Percentiles rank a stretch among this genome's conserved stretches.
Evolutionary conservation across 1,140 invertebrate genomes (phyloP).

Genomic region (Philopotamus ludificatus): DNA sequence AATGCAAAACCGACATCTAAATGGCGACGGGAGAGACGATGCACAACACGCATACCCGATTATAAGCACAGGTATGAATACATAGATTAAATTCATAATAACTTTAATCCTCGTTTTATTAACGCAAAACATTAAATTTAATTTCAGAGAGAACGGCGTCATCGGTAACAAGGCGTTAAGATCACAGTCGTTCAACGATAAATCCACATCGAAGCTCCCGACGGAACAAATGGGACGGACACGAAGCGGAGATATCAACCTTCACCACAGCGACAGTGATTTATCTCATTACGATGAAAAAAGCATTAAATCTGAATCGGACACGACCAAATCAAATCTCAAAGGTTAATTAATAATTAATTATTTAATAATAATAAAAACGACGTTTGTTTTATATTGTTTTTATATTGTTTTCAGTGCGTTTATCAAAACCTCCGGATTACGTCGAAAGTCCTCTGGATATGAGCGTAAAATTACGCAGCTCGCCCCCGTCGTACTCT

Average conservation of each 20-base stretch:
- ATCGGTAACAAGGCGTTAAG: constrained; percentile 52
- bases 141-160: constrained; percentile 46
- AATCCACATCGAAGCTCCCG: constrained; percentile 18
- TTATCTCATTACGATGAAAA: constrained; percentile 49
- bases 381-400: too few species aligned
- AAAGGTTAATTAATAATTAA: constrained; percentile 23
- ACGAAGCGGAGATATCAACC: constrained; percentile 48
- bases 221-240: constrained; percentile 38
- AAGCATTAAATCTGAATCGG: constrained; percentile 37
- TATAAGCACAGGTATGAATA: constrained; percentile 50
- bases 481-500: constrained; percentile 41
- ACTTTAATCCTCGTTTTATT: background rate
- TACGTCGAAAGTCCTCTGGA: constrained; percentile 47
- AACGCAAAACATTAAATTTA: constrained; percentile 1
- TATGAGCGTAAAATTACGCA: constrained; percentile 49
- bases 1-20: constrained; percentile 64
- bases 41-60: constrained; percentile 49
- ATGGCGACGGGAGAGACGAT: constrained; percentile 63
- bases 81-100: constrained; percentile 1
- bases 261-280: constrained; percentile 54
- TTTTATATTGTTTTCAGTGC: too few species aligned
- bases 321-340: constrained; percentile 9
- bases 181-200: constrained; percentile 54
- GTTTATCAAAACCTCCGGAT: constrained; percentile 16
- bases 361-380: constrained; percentile 7